Conservation (phyloP, 2,888 invertebrate genomes). For the Strigamia transsilvanica region DNA sequence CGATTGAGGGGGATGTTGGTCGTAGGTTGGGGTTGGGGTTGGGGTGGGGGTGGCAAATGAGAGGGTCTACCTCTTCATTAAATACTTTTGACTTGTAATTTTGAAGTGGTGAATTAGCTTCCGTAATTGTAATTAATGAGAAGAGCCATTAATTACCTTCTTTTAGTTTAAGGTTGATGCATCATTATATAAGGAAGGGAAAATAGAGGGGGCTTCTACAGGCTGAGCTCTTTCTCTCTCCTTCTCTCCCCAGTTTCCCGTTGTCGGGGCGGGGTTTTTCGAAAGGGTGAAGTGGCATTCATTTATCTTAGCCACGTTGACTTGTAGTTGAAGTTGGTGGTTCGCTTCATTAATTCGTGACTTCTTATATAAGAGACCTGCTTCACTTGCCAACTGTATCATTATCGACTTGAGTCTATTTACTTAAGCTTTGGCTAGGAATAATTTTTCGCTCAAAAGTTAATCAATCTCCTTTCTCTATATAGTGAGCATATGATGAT, state of each 20-base stretch:
- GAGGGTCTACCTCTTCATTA: slow-evolving; percentile 48
- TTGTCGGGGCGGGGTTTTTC: slow-evolving; percentile 48
- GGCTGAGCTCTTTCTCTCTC: slow-evolving; percentile 27
- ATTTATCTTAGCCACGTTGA: slow-evolving; percentile 47
- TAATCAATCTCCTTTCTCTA: slow-evolving; percentile 40
- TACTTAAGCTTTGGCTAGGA: slow-evolving; percentile 46
- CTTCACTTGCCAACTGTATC: slow-evolving; percentile 49
- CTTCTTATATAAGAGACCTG: slow-evolving; percentile 43
- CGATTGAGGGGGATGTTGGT: slow-evolving; percentile 3
- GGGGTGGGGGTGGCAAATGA: slow-evolving; percentile 32
- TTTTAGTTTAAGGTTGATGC: slow-evolving; percentile 33
- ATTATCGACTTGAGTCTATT: slow-evolving; percentile 41
- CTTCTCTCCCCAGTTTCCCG: slow-evolving; percentile 33
- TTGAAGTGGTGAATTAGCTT: slow-evolving; percentile 47
- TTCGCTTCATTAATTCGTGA: slow-evolving; percentile 49
- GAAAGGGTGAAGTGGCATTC: slow-evolving; percentile 43
- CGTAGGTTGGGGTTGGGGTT: background rate
- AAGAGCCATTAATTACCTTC: slow-evolving; percentile 43
- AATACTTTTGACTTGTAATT: slow-evolving; percentile 49
- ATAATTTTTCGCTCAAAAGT: slow-evolving; percentile 49
- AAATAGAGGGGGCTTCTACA: slow-evolving; percentile 5
- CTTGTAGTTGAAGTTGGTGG: slow-evolving; percentile 49
- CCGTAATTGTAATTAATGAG: slow-evolving; percentile 48
- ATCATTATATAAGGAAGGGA: slow-evolving; percentile 44
- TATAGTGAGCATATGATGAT: slow-evolving; percentile 4